Evolutionary conservation across 2,113 vertebrate genomes (phyloP).

Genomic region (Sterna hirundo): DNA sequence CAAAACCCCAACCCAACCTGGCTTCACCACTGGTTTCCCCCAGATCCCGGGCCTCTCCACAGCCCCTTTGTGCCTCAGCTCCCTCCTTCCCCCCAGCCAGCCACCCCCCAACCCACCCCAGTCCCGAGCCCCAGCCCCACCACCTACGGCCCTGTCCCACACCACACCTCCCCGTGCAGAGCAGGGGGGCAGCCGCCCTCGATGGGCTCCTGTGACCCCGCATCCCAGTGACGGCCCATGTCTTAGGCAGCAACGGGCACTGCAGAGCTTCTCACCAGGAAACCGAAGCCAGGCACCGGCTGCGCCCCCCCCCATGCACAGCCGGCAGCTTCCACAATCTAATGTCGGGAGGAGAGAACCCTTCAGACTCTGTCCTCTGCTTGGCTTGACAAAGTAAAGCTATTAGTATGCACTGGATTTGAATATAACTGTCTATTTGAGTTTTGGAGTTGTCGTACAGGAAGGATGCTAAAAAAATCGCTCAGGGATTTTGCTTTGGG

Average conservation of each 20-base stretch:
- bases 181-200: background rate
- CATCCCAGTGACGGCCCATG: rapidly evolving
- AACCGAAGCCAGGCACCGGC: background rate
- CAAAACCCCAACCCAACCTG: background rate
- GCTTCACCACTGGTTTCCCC: background rate
- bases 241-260: rapidly evolving
- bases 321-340: background rate
- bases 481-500: background rate
- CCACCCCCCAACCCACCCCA: no score
- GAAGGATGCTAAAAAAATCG: background rate
- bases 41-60: background rate
- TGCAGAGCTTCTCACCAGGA: background rate
- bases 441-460: background rate
- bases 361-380: background rate
- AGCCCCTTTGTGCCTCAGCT: background rate
- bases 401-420: rapidly evolving
- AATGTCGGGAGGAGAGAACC: background rate
- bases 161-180: background rate
- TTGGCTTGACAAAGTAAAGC: background rate
- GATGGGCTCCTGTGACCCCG: rapidly evolving
- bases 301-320: background rate
- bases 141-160: background rate
- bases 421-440: rapidly evolving
- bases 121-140: background rate
- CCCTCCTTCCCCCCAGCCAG: background rate